Evolutionary conservation across 2,113 vertebrate species (phyloP).

Genomic region (Astatoreochromis straeleni): DNA sequence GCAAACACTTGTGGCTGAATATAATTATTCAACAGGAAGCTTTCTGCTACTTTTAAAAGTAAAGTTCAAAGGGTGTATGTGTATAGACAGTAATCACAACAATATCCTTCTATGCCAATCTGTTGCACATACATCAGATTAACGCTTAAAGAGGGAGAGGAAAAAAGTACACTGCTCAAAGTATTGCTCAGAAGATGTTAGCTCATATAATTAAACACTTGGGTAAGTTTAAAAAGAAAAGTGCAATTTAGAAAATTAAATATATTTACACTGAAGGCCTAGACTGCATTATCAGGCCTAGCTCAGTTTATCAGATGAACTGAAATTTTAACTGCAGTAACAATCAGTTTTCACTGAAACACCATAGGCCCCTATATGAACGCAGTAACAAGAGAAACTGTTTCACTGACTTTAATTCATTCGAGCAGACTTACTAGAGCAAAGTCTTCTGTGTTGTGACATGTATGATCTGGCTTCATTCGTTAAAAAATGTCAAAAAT

Average conservation of each 20-base stretch:
- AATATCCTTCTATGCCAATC: not conserved
- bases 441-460: not conserved
- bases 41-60: not conserved
- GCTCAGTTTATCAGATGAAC: not conserved
- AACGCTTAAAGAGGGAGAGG: not conserved
- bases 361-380: not conserved
- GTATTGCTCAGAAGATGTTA: constrained; percentile 13
- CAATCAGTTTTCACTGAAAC: not conserved
- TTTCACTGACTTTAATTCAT: not conserved
- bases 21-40: not conserved
- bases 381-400: not conserved
- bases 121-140: not conserved
- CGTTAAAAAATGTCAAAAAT: constrained; percentile 20
- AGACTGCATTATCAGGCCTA: not conserved
- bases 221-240: not conserved
- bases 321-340: not conserved
- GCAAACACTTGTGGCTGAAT: not conserved
- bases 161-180: not conserved
- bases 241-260: constrained; percentile 12
- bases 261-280: not conserved
- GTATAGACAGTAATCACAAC: not conserved
- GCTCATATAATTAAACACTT: not conserved
- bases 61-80: not conserved
- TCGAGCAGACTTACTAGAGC: not conserved
- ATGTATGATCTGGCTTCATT: constrained; percentile 35